Conservation (phyloP, 2,888 invertebrate genomes). For the Drosophila diplacantha region DNA sequence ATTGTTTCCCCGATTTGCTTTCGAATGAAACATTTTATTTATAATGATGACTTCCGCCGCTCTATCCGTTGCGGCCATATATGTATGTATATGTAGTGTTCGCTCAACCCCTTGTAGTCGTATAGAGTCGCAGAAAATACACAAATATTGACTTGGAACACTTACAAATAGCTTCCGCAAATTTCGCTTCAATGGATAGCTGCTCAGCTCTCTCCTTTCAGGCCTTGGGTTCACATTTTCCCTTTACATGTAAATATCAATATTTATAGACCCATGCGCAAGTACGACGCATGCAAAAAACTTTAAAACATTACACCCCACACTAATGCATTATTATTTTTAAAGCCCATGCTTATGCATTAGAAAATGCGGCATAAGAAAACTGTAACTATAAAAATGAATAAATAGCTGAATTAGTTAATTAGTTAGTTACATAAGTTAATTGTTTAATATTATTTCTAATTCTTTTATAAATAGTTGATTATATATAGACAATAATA, state of each 20-base stretch:
- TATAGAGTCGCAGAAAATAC: conserved; percentile 28
- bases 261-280: conserved; percentile 29
- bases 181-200: conserved; percentile 44
- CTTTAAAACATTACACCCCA: conserved; percentile 4
- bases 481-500: neutral
- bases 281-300: neutral
- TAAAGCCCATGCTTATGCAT: conserved; percentile 9
- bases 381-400: conserved; percentile 9
- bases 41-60: conserved; percentile 68
- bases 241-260: conserved; percentile 27
- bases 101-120: conserved; percentile 16
- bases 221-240: conserved; percentile 15
- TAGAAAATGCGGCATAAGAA: neutral
- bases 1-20: conserved; percentile 57
- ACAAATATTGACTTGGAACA: conserved; percentile 55
- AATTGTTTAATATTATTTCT: neutral
- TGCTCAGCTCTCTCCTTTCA: conserved; percentile 8
- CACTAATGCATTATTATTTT: conserved; percentile 9
- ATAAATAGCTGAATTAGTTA: neutral
- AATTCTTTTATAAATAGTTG: neutral
- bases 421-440: neutral
- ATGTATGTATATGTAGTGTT: neutral
- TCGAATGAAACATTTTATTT: conserved; percentile 63
- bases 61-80: conserved; percentile 20
- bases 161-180: conserved; percentile 63